Conservation (phyloP, 2,888 invertebrate genomes). For the Mythimna loreyi region DNA sequence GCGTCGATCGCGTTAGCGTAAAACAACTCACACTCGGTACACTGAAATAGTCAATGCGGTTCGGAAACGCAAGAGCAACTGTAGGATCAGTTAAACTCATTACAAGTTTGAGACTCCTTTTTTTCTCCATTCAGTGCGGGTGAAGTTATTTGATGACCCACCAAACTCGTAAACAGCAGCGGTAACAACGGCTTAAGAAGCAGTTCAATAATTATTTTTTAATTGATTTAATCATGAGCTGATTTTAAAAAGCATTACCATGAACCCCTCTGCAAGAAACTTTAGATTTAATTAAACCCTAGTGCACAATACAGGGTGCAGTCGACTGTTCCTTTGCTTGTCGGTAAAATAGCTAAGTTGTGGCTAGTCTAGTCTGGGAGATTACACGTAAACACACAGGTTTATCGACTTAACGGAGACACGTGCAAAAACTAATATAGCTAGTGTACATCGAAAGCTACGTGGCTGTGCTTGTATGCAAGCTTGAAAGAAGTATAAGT, state of each 20-base stretch:
- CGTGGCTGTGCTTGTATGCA: background rate
- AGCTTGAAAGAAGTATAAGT: background rate
- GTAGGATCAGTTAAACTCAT: too few species aligned
- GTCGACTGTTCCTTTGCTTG: constrained; percentile 11
- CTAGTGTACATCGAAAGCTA: constrained; percentile 7
- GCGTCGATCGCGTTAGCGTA: too few species aligned
- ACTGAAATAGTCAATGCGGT: too few species aligned
- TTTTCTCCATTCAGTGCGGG: too few species aligned
- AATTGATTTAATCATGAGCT: background rate
- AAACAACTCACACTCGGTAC: too few species aligned
- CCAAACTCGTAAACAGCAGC: too few species aligned
- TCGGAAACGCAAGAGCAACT: too few species aligned
- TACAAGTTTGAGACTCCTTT: too few species aligned
- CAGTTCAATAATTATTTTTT: too few species aligned
- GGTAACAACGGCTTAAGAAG: too few species aligned
- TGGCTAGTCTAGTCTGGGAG: constrained; percentile 18
- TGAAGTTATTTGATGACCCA: too few species aligned
- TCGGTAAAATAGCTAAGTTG: constrained; percentile 38
- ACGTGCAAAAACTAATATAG: constrained; percentile 42
- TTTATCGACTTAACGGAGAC: constrained; percentile 14
- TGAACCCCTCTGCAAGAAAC: background rate
- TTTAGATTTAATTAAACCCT: constrained; percentile 6
- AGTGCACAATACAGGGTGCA: constrained; percentile 10
- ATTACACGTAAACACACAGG: constrained; percentile 33
- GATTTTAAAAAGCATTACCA: background rate